Base-by-base conservation (phyloP, 2,113 vertebrate genomes). In the Crotalus tigris region DNA sequence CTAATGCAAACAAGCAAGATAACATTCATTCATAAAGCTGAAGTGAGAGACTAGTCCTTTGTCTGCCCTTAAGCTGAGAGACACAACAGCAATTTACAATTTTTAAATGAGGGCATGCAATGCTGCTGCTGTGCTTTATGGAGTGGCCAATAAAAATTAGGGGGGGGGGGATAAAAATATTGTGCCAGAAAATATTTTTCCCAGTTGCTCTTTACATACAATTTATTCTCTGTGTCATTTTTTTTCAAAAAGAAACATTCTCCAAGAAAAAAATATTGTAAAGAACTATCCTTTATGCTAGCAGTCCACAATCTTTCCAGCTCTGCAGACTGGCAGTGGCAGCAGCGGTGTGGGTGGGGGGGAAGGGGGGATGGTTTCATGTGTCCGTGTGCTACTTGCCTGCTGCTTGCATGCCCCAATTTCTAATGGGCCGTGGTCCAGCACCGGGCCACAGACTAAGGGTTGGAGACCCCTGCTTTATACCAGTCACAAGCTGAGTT, bases 241-340 rank as follows among this genome's bases (percentile, higher is more conserved):
- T 26, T 61, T 59, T 26, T 9, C 8, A 26, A 26, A 86, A 92
- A 93, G 93, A 92, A 85, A 91, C 94, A 97, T 94, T 94, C 91
- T 24, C 24, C 94, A 51, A 9, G 93, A 91, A 54, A 96, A 93
- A 93, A 95, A 94, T 87, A 95, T 92, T 95, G 94, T 91, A 93
- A 95, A 95, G 88, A 88, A 44, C 89, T 95, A 51, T 88, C 95
- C 89, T 91, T 92, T 86, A 55, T 85, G 96, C 89, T 81, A 92
- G 3, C 17, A 19, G 55, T 57, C 55, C 17, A 17, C 17, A 57
- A 57, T 19, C 17, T 57, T 57, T 57, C 55, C 17, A 19, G 55
- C 19, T 57, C 55, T 57, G 55, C 55, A 5, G 55, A 57, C 17
- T 57, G 55, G 17, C 55, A 57, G 55, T 19, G 17, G 4, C 55